Base-by-base conservation (phyloP, 2,113 vertebrate species). In the Sylvia atricapilla region DNA sequence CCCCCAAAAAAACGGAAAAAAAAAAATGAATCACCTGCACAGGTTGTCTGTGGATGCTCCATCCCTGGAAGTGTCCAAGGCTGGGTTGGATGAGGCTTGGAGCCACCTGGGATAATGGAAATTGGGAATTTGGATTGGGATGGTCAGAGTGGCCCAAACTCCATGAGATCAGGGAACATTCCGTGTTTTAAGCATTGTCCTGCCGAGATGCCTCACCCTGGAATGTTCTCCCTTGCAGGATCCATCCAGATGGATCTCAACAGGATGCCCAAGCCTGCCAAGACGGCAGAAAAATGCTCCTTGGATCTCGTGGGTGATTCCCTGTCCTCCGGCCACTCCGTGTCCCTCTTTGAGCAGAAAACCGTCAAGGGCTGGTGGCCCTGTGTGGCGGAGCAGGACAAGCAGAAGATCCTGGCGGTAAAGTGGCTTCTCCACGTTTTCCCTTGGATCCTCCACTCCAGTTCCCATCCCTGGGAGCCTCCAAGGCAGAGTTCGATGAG, bases 281-380 rank as follows among this genome's bases (percentile, higher is more conserved):
- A 99, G 98, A 98, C 98, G 0, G 96, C 99, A 0, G 98, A 99
- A 92, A 99, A 99, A 60, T 99, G 99, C 52, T 96, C 93, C 53
- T 85, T 99, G 88, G 98, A 98, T 47, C 96, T 98, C 1, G 87
- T 99, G 50, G 97, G 98, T 3, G 98, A 98, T 73, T 63, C 94
- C 17, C 39, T 91, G 72, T 82, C 95, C 50, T 88, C 76, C 0
- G 96, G 98, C 9, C 92, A 31, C 17, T 97, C 97, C 15, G 99
- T 99, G 88, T 99, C 99, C 4, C 99, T 99, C 64, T 99, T 99
- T 3, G 98, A 99, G 88, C 99, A 99, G 98, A 99, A 99, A 96
- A 98, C 98, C 0, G 98, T 99, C 43, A 99, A 98, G 91, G 99
- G 99, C 11, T 99, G 99, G 99, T 99, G 99, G 99, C 99, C 99